Percentiles rank a stretch among this genome's conserved stretches.
Conservation (phyloP, 2,888 invertebrate species). For the Keiferia lycopersicella region DNA sequence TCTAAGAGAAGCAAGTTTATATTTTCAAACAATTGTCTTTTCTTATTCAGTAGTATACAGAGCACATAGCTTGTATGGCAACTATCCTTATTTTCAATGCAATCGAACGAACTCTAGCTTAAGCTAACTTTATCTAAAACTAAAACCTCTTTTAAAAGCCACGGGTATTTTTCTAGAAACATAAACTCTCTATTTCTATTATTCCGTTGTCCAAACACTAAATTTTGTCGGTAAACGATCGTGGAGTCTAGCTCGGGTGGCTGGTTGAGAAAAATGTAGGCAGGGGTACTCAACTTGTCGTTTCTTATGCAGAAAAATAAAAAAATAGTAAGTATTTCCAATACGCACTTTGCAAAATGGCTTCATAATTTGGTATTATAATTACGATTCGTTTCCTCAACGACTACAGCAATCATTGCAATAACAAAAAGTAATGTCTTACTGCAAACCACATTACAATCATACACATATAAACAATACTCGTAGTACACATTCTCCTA, state of each 20-base stretch:
- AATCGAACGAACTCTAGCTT: conserved; percentile 23
- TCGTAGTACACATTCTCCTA: too few species aligned
- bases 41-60: conserved; percentile 30
- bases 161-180: conserved; percentile 8
- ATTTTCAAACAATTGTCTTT: conserved; percentile 7
- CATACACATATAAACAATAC: too few species aligned
- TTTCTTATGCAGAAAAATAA: neutral
- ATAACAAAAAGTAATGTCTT: too few species aligned
- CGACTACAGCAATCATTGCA: too few species aligned
- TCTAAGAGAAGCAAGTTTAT: neutral
- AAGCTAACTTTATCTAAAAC: conserved; percentile 11
- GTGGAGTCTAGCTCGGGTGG: conserved; percentile 13
- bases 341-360: too few species aligned
- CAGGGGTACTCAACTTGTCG: neutral
- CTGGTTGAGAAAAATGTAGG: conserved; percentile 17
- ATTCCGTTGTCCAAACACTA: conserved; percentile 24
- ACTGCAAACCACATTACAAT: too few species aligned
- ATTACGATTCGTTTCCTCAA: too few species aligned
- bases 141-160: conserved; percentile 14
- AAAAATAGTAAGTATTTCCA: too few species aligned
- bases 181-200: conserved; percentile 23
- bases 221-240: conserved; percentile 22
- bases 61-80: conserved; percentile 25
- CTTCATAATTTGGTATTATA: too few species aligned
- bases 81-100: conserved; percentile 36